phyloP scores from a whole-genome alignment of 2,113 vertebrate genomes.

The Rhabdornis inornatus region DNA sequence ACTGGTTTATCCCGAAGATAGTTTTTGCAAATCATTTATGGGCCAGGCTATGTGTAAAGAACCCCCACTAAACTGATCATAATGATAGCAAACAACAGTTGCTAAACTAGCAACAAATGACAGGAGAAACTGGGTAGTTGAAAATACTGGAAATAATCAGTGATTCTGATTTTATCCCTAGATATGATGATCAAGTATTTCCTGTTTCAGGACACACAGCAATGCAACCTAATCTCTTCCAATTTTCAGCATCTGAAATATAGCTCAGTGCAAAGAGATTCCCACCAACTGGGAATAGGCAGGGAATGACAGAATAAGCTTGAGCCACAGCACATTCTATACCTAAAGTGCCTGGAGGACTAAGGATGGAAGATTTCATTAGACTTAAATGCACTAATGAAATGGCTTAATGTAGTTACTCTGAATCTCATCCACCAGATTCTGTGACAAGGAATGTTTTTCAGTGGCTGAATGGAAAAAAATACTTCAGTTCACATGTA shows the following conservation, averaged over 20 bases:
- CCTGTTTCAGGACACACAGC: background rate
- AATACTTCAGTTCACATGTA: background rate
- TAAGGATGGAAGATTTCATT: constrained; percentile 56
- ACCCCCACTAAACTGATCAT: background rate
- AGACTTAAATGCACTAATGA: constrained; percentile 44
- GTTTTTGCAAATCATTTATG: background rate
- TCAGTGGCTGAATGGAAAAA: constrained; percentile 2
- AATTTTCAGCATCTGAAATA: background rate
- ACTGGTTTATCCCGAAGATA: background rate
- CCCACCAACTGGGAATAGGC: background rate
- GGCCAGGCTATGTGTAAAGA: background rate
- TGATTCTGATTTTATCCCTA: background rate
- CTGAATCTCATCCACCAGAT: background rate
- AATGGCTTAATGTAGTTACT: constrained; percentile 44
- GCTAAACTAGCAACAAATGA: background rate
- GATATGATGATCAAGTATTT: background rate
- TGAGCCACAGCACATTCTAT: constrained; percentile 27
- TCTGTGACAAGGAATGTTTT: constrained; percentile 16
- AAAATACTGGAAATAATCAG: background rate
- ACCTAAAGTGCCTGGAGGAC: background rate
- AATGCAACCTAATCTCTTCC: background rate
- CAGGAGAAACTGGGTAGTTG: background rate
- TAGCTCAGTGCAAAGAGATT: background rate
- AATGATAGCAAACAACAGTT: background rate
- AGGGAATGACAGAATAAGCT: constrained; percentile 32